Evolutionary conservation across 2,888 invertebrate species (phyloP), one percentile per base, ranked within the genome.

Genomic region (Gymnoscelis rufifasciata): DNA sequence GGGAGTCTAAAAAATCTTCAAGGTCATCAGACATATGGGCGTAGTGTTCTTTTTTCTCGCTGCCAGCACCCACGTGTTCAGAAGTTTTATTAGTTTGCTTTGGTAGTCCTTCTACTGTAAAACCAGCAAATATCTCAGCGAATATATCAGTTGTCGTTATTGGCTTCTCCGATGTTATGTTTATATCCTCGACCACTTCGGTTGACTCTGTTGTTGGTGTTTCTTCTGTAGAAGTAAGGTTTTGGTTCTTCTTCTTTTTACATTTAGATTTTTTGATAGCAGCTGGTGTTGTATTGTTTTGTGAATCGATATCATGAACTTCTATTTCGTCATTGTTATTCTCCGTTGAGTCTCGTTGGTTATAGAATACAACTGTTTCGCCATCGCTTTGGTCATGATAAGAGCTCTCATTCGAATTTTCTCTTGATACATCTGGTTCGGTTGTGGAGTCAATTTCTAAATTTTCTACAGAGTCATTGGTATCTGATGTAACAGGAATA

Each of bases 251-350:
- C 64, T 81, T 86, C 65, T 84, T 87, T 64, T 81, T 83, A 56
- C 87, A 87, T 65, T 83, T 87, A 1, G 79, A 76, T 61, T 79
- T 83, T 59, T 77, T 82, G n/a, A 68, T 49, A 2, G 54, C 53
- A 6, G 72, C 50, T 39, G 69, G 43, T 29, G 71, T 57, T 1
- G 71, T 60, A 19, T 7, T 35, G 4, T 43, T 62, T 53, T 59
- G 69, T 69, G 15, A 15, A 11, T 71, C 51, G 23, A 69, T 64
- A 36, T 71, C 68, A 14, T 66, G 37, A 63, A 59, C 50, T 70
- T 72, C 10, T 51, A 54, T 7, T 68, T 39, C 51, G 43, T 49
- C 38, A 65, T 53, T n/a, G n/a, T n/a, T 36, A 51, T 58, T 12
- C 56, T 64, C 15, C 69, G 61, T 14, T 44, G 68, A 54, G 15